phyloP scores from a whole-genome alignment of 2,113 vertebrate genomes.

The Chloroceryle aenea region DNA sequence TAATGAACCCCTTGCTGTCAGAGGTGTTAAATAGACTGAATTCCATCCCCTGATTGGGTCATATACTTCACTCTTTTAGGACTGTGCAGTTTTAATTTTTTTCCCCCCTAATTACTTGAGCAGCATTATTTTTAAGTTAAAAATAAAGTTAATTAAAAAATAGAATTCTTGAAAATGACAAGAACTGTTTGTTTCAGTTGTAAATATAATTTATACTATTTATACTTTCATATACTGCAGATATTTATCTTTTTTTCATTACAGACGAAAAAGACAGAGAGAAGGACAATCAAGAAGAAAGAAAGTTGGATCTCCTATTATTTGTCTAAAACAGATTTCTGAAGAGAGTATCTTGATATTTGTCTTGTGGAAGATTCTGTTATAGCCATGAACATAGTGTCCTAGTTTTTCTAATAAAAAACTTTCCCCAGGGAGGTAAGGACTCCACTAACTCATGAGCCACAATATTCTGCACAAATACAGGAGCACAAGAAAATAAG shows the following conservation, averaged over 20 bases:
- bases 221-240: neutral
- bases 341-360: neutral
- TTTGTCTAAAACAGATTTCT: neutral
- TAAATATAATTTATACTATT: neutral
- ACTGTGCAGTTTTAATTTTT: neutral
- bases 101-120: neutral
- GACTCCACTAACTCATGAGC: conserved; percentile 42
- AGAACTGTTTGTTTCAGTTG: neutral
- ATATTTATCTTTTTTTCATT: neutral
- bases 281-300: neutral
- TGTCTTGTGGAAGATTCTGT: conserved; percentile 1
- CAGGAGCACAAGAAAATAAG: neutral
- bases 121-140: neutral
- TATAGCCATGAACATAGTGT: conserved; percentile 9
- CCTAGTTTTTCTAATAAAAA: conserved; percentile 64
- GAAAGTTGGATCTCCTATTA: neutral
- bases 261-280: neutral
- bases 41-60: neutral
- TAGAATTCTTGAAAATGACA: neutral
- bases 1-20: neutral
- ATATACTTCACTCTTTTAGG: neutral
- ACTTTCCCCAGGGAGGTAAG: conserved; percentile 61
- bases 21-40: neutral
- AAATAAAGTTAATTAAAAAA: neutral
- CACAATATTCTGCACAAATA: conserved; percentile 34